Percentiles rank a stretch among this genome's conserved stretches.
These are phyloP conservation scores for Threskiornis aethiopicus DNA, from an alignment of 2,797 vertebrate genomes.

Conservation along the genomic window DNA sequence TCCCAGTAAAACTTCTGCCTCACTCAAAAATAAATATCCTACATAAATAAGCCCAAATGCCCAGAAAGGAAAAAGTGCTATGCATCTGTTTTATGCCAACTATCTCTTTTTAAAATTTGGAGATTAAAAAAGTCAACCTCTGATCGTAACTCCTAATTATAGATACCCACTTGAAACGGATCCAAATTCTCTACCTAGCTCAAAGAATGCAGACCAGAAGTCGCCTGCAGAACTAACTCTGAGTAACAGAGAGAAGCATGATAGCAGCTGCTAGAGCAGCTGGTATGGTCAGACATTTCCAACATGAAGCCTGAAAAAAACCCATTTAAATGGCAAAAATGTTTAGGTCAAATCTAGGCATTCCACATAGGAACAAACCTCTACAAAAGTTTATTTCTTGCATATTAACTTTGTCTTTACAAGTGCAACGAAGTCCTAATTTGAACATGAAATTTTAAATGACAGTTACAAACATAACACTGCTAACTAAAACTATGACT, in stretches of 20 bases:
- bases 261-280: conserved; percentile 51
- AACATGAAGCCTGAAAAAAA: not conserved
- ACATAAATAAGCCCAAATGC: not conserved
- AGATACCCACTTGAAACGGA: not conserved
- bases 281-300: not conserved
- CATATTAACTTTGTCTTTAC: not conserved
- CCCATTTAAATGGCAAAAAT: not conserved
- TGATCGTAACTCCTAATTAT: not conserved
- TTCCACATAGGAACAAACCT: not conserved
- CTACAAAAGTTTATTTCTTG: not conserved
- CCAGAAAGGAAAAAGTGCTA: not conserved
- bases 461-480: not conserved
- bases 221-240: not conserved
- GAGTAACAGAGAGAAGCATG: not conserved
- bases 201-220: conserved; percentile 19
- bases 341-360: not conserved
- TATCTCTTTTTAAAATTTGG: not conserved
- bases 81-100: not conserved
- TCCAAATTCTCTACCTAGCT: conserved; percentile 22
- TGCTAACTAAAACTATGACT: not conserved
- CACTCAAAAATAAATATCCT: not conserved
- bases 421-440: not conserved
- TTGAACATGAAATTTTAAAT: not conserved
- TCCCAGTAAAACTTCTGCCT: not conserved
- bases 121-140: not conserved